A percentile compares a stretch with the other conserved stretches of the same genome.
These are phyloP conservation scores for Syncerus caffer DNA, from an alignment of 2,797 vertebrate species.

Conservation along the genomic window DNA sequence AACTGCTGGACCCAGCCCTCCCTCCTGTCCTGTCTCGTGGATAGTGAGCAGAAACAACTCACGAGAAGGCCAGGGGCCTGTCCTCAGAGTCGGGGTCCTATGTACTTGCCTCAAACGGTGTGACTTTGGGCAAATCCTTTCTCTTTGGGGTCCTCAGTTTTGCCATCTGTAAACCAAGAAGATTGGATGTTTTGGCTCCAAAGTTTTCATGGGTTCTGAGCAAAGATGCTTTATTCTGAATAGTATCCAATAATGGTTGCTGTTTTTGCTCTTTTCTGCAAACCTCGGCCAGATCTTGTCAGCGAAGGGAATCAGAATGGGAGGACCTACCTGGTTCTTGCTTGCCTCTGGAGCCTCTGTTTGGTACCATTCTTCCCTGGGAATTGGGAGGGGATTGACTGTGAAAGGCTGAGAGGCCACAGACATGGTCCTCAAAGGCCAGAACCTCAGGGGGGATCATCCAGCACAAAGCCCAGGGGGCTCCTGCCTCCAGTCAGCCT, in stretches of 20 bases:
- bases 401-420: not conserved
- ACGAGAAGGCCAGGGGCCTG: not conserved
- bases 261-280: not conserved
- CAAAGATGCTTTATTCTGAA: not conserved
- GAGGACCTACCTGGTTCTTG: not conserved
- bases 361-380: not conserved
- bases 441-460: not conserved
- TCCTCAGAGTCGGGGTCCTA: not conserved
- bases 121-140: not conserved
- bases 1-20: not conserved
- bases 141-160: not conserved
- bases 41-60: not conserved
- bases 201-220: not conserved
- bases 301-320: not conserved
- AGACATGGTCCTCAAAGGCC: not conserved
- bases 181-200: not conserved
- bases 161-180: not conserved
- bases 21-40: not conserved
- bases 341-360: not conserved
- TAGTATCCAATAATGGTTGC: not conserved
- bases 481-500: not conserved
- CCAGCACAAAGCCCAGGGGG: not conserved
- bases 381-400: too few species aligned
- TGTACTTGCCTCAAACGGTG: not conserved
- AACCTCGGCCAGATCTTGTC: not conserved